Percentiles rank a stretch among this genome's conserved stretches.
phyloP scores from a whole-genome alignment of 2,888 invertebrate species.

The Cheilosia vulpina region DNA sequence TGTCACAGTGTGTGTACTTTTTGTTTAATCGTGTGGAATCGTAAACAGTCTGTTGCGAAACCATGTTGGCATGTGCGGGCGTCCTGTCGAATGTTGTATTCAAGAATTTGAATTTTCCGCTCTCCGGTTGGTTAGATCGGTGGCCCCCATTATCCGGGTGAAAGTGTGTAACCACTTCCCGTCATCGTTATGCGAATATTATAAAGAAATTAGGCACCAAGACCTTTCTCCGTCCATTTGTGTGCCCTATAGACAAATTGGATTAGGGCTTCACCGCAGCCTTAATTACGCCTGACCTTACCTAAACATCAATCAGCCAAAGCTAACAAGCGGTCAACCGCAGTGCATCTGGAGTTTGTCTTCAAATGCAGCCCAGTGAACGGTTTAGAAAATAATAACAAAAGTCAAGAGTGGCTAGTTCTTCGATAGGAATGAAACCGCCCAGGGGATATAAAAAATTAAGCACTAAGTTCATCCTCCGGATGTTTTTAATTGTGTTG shows the following conservation, averaged over 20 bases:
- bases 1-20: background rate
- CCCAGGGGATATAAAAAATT: slow-evolving; percentile 13
- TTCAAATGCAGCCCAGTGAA: slow-evolving; percentile 7
- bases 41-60: no score
- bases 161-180: slow-evolving; percentile 13
- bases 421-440: background rate
- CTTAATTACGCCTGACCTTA: slow-evolving; percentile 31
- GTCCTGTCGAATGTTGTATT: no score
- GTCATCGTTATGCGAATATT: slow-evolving; percentile 29
- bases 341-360: slow-evolving; percentile 9
- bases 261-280: slow-evolving; percentile 22
- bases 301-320: slow-evolving; percentile 41
- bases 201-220: background rate
- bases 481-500: slow-evolving; percentile 71
- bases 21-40: background rate
- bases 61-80: no score
- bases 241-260: slow-evolving; percentile 19
- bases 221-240: background rate
- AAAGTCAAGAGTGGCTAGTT: background rate
- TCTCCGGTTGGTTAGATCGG: background rate
- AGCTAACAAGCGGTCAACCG: slow-evolving; percentile 6
- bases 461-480: slow-evolving; percentile 24
- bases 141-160: slow-evolving; percentile 10
- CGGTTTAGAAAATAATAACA: slow-evolving; percentile 4
- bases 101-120: background rate